Evolutionary conservation across 2,113 vertebrate species (phyloP).

Genomic region (Bothrops jararaca): DNA sequence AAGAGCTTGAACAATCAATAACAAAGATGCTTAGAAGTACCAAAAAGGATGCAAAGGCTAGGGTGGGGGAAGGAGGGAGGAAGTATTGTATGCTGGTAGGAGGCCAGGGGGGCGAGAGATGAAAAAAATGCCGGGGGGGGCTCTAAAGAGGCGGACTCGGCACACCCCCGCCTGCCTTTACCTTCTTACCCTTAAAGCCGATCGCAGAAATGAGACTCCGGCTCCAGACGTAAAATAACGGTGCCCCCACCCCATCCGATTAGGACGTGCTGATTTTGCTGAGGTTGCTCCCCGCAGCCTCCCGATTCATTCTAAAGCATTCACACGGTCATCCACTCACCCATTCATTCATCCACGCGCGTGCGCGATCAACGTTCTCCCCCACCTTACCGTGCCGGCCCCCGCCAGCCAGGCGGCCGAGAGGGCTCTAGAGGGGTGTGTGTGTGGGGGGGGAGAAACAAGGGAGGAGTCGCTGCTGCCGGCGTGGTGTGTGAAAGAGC

Average conservation of each 20-base stretch:
- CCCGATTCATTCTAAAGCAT: slow-evolving; percentile 31
- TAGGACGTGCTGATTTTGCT: slow-evolving; percentile 46
- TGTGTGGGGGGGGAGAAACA: not conserved
- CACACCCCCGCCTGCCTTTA: not conserved
- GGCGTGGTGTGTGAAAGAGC: too few species aligned
- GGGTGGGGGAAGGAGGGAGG: not conserved
- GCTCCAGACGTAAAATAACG: not conserved
- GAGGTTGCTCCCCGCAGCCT: slow-evolving; percentile 10
- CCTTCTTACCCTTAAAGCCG: not conserved
- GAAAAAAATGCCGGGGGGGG: not conserved
- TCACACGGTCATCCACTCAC: not conserved
- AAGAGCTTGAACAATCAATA: not conserved
- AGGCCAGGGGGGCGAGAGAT: not conserved
- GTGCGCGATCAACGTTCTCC: slow-evolving; percentile 3
- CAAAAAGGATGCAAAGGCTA: not conserved
- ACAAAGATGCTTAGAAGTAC: not conserved
- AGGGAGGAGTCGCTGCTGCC: slow-evolving; percentile 69
- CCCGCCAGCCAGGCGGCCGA: slow-evolving; percentile 61
- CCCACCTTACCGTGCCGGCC: slow-evolving; percentile 30
- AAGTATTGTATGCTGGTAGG: not conserved
- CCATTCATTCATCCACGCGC: not conserved
- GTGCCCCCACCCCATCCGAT: slow-evolving; percentile 31
- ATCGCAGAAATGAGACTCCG: not conserved
- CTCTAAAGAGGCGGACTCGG: not conserved
- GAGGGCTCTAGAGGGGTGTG: slow-evolving; percentile 56